Percentiles rank a stretch among this genome's conserved stretches.
These are phyloP conservation scores for Drosophila trapezifrons DNA, from an alignment of 1,140 invertebrate species.

Conservation along the genomic window DNA sequence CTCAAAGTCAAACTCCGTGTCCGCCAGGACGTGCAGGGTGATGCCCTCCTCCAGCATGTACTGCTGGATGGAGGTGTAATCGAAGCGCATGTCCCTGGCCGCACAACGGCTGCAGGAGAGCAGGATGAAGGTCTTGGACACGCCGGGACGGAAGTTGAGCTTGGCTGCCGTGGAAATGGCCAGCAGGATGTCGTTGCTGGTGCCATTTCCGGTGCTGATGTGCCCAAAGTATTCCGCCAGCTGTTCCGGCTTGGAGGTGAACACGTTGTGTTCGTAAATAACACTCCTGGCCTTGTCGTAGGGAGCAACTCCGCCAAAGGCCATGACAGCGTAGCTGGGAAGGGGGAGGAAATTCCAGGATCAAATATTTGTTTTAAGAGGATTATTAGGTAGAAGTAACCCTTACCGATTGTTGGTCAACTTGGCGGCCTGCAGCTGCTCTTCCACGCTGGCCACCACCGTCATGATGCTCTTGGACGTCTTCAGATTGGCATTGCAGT, in stretches of 20 bases:
- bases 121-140: slow-evolving; percentile 92
- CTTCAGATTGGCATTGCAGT: slow-evolving; percentile 89
- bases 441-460: slow-evolving; percentile 87
- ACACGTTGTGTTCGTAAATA: slow-evolving; percentile 88
- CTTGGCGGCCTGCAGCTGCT: slow-evolving; percentile 87
- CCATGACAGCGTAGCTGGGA: slow-evolving; percentile 91
- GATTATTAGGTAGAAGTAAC: not conserved
- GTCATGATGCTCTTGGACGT: slow-evolving; percentile 88
- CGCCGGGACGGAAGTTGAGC: slow-evolving; percentile 92
- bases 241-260: slow-evolving; percentile 86
- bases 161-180: slow-evolving; percentile 90
- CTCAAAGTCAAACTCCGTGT: slow-evolving; percentile 90
- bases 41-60: slow-evolving; percentile 91
- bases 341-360: not conserved
- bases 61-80: slow-evolving; percentile 91
- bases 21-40: slow-evolving; percentile 92
- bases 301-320: slow-evolving; percentile 91
- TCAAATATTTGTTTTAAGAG: not conserved
- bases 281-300: slow-evolving; percentile 89
- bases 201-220: slow-evolving; percentile 85
- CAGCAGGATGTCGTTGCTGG: slow-evolving; percentile 88
- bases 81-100: slow-evolving; percentile 88
- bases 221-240: slow-evolving; percentile 71
- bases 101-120: slow-evolving; percentile 92
- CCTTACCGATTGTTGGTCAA: slow-evolving; percentile 88